Percentiles rank a stretch among this genome's conserved stretches.
phyloP scores from a whole-genome alignment of 2,113 vertebrate species.

The Neolamprologus fasciatus region DNA sequence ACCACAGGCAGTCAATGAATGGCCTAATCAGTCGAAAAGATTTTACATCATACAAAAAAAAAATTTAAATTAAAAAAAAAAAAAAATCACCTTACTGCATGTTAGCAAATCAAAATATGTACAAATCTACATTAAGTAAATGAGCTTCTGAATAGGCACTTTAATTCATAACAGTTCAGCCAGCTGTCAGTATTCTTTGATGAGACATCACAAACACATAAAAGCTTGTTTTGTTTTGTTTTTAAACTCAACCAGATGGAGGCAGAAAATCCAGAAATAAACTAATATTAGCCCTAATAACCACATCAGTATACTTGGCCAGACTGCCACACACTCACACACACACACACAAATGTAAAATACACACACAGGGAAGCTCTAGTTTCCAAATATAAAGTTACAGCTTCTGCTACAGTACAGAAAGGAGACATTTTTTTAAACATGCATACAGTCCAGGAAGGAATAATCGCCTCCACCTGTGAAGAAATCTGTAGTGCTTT shows the following conservation, averaged over 20 bases:
- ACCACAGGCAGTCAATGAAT: not conserved
- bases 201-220: conserved; percentile 19
- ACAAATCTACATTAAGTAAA: conserved; percentile 42
- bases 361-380: conserved; percentile 23
- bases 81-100: not conserved
- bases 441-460: not conserved
- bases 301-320: not conserved
- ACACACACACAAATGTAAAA: not conserved
- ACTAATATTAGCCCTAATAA: conserved; percentile 29
- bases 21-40: not conserved
- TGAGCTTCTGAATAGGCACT: conserved; percentile 57
- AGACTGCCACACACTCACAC: not conserved
- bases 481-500: not conserved
- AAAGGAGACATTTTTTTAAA: not conserved
- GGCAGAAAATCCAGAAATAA: not conserved
- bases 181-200: conserved; percentile 37
- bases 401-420: conserved; percentile 41
- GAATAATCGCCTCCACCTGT: not conserved
- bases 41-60: not conserved
- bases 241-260: not conserved
- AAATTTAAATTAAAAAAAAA: not conserved
- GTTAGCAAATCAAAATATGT: conserved; percentile 46
- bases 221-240: not conserved
- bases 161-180: conserved; percentile 58
- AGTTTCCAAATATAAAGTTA: conserved; percentile 5